Conservation (phyloP, 1,140 invertebrate genomes). For the Pygmarrhopalites habei region DNA sequence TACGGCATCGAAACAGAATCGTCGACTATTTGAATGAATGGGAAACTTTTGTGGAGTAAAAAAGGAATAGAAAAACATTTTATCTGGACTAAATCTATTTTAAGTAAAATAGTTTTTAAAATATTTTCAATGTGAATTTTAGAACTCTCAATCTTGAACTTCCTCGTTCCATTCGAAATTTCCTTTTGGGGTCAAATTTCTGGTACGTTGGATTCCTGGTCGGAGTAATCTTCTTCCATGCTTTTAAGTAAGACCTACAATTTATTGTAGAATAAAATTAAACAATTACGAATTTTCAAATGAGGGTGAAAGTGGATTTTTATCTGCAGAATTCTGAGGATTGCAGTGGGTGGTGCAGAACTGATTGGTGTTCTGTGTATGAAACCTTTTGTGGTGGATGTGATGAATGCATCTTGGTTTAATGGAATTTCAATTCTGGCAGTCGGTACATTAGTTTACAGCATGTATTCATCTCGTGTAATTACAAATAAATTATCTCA, state of each 20-base stretch:
- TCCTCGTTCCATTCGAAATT: conserved; percentile 10
- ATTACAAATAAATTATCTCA: too few relatives aligned
- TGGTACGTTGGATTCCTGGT: conserved; percentile 22
- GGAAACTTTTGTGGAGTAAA: conserved; percentile 23
- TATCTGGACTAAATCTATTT: too few relatives aligned
- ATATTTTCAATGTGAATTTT: too few relatives aligned
- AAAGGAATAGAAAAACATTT: too few relatives aligned
- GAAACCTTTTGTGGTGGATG: conserved; percentile 11
- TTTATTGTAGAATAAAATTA: not conserved
- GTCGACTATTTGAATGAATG: conserved; percentile 28
- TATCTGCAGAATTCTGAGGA: too few relatives aligned
- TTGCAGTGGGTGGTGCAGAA: conserved; percentile 18
- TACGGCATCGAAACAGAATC: conserved; percentile 17
- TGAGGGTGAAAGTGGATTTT: not conserved
- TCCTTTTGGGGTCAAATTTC: conserved; percentile 21
- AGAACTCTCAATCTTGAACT: conserved; percentile 17
- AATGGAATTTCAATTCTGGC: conserved; percentile 9
- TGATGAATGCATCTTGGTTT: not conserved
- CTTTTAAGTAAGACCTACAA: conserved; percentile 16
- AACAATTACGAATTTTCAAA: not conserved
- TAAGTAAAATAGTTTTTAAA: too few relatives aligned
- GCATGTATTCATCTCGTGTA: conserved; percentile 30
- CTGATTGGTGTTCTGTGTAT: conserved; percentile 24
- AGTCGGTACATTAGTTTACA: conserved; percentile 24
- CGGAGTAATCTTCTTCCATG: conserved; percentile 12